A percentile compares a stretch with the other conserved stretches of the same genome.
Conservation (phyloP, 2,888 invertebrate genomes). For the Conchocele bisecta region DNA sequence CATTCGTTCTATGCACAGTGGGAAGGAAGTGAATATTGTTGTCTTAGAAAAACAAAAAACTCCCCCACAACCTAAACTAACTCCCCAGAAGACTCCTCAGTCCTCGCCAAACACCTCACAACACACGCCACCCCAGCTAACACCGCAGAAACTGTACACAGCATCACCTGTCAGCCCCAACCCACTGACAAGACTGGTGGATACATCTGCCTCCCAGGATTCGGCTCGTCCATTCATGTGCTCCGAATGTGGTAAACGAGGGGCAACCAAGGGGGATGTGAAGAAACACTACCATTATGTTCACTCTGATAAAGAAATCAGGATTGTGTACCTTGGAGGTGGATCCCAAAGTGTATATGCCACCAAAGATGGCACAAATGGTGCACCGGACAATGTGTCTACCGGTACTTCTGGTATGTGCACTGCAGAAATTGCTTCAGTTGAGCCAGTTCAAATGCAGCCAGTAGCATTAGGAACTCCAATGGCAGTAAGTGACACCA, state of each 20-base stretch:
- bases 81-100: background rate
- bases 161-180: too few relatives aligned
- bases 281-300: constrained; percentile 77
- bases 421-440: too few relatives aligned
- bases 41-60: constrained; percentile 4
- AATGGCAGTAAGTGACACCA: background rate
- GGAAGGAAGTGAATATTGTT: constrained; percentile 8
- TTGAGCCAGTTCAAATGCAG: too few relatives aligned
- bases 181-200: constrained; percentile 13
- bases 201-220: constrained; percentile 17
- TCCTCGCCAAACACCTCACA: background rate
- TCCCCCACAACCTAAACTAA: background rate
- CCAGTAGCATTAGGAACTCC: too few relatives aligned
- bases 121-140: background rate
- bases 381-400: background rate
- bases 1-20: constrained; percentile 86
- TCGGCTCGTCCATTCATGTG: constrained; percentile 72
- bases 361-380: constrained; percentile 9
- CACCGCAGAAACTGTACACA: background rate
- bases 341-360: constrained; percentile 57
- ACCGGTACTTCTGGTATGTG: too few relatives aligned
- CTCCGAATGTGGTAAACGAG: constrained; percentile 74
- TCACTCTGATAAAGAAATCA: constrained; percentile 73
- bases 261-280: constrained; percentile 71
- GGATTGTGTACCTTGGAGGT: constrained; percentile 70